These are phyloP conservation scores for Neotoma lepida DNA, from an alignment of 2,113 vertebrate genomes.

Conservation along the genomic window DNA sequence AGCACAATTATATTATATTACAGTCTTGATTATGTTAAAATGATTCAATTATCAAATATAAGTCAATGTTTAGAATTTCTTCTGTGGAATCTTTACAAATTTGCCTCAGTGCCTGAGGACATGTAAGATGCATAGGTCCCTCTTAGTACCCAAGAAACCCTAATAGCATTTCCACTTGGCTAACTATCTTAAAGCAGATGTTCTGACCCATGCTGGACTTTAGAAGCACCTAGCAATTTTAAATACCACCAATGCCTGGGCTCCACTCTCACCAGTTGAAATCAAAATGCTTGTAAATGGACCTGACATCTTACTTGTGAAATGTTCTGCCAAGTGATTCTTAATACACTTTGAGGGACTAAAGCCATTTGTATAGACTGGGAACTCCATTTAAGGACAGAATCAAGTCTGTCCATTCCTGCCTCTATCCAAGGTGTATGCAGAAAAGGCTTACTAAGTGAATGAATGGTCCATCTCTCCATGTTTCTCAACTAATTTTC, in stretches of 20 bases:
- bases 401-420: neutral
- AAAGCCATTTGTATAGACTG: neutral
- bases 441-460: neutral
- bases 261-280: neutral
- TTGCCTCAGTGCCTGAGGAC: neutral
- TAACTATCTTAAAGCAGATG: neutral
- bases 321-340: neutral
- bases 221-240: neutral
- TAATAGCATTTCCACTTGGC: neutral
- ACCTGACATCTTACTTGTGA: neutral
- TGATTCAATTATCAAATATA: neutral
- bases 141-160: neutral
- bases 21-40: constrained; percentile 16
- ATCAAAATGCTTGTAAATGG: neutral
- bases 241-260: neutral
- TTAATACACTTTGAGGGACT: neutral
- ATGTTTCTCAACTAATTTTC: neutral
- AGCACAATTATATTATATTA: constrained; percentile 39
- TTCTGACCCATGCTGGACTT: neutral
- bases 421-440: neutral
- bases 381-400: constrained; percentile 17
- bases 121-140: neutral
- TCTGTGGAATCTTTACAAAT: neutral
- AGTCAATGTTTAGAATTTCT: neutral
- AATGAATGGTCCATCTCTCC: neutral